A percentile compares a stretch with the other conserved stretches of the same genome.
Conservation (phyloP, 1,140 invertebrate species). For the Bradynema listronoti region DNA sequence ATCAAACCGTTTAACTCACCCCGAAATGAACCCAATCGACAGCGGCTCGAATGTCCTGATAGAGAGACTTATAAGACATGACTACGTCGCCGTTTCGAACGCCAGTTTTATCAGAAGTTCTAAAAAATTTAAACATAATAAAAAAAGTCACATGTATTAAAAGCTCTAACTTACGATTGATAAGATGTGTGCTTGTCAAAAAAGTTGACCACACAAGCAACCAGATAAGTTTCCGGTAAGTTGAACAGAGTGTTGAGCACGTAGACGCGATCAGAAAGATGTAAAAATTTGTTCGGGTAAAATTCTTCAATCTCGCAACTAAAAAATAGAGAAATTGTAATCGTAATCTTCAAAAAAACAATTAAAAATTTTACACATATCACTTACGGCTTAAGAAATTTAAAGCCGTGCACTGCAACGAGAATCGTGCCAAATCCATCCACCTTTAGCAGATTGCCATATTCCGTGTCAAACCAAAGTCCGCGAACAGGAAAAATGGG, state of each 20-base stretch:
- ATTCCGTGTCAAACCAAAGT: slow-evolving; percentile 91
- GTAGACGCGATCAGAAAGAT: slow-evolving; percentile 68
- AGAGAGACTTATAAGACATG: slow-evolving; percentile 97
- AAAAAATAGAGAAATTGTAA: slow-evolving; percentile 55
- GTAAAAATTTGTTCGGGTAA: slow-evolving; percentile 95
- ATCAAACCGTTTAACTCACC: no score
- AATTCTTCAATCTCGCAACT: slow-evolving; percentile 90
- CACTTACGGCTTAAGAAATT: slow-evolving; percentile 90
- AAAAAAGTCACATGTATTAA: slow-evolving; percentile 11
- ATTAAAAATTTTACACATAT: slow-evolving; percentile 9
- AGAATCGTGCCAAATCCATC: slow-evolving; percentile 90
- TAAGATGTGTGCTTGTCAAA: slow-evolving; percentile 83
- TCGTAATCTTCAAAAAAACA: slow-evolving; percentile 11
- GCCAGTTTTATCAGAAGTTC: slow-evolving; percentile 64
- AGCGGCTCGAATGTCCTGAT: slow-evolving; percentile 85
- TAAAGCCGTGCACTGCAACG: slow-evolving; percentile 90
- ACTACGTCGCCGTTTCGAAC: slow-evolving; percentile 82
- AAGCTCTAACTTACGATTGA: slow-evolving; percentile 64
- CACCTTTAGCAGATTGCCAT: slow-evolving; percentile 93
- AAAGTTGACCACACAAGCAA: slow-evolving; percentile 89
- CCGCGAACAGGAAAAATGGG: slow-evolving; percentile 91
- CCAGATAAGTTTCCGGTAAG: slow-evolving; percentile 87
- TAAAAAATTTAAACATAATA: slow-evolving; percentile 28
- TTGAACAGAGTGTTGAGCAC: slow-evolving; percentile 96
- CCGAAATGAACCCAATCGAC: slow-evolving; percentile 84